Conservation (phyloP, 2,113 vertebrate genomes). For the Lucifuga dentata region DNA sequence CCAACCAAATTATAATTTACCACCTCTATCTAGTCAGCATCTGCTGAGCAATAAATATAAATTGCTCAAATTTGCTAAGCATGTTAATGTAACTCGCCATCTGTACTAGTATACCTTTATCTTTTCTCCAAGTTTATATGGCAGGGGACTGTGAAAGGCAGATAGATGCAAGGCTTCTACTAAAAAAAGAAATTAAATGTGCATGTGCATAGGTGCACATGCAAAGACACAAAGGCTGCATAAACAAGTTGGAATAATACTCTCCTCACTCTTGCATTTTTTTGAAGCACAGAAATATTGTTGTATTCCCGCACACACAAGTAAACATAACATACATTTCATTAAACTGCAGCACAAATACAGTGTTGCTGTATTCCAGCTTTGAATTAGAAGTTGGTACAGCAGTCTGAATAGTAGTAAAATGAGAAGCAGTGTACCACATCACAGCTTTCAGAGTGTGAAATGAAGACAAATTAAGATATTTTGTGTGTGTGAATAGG, state of each 20-base stretch:
- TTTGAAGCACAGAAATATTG: background rate
- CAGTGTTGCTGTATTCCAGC: background rate
- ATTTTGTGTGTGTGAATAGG: slow-evolving; percentile 58
- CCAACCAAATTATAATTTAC: slow-evolving; percentile 78
- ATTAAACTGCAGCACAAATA: slow-evolving; percentile 6
- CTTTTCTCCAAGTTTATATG: slow-evolving; percentile 35
- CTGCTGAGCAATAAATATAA: slow-evolving; percentile 81
- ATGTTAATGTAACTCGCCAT: slow-evolving; percentile 76
- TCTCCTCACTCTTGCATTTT: background rate
- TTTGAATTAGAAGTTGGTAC: slow-evolving; percentile 36
- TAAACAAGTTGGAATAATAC: background rate
- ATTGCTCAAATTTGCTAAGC: slow-evolving; percentile 73
- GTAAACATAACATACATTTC: slow-evolving; percentile 1
- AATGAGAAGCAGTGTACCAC: slow-evolving; percentile 60
- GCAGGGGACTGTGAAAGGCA: slow-evolving; percentile 13
- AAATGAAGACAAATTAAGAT: slow-evolving; percentile 82
- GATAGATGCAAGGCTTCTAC: slow-evolving; percentile 20
- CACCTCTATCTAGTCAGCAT: slow-evolving; percentile 74
- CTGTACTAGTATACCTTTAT: slow-evolving; percentile 65
- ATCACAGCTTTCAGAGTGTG: slow-evolving; percentile 56
- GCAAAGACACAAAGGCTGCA: slow-evolving; percentile 5
- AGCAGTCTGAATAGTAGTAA: slow-evolving; percentile 28
- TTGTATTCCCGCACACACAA: background rate
- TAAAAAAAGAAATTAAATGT: slow-evolving; percentile 14
- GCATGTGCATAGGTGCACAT: background rate